Percentiles rank a stretch among this genome's conserved stretches.
These are phyloP conservation scores for Prenolepis imparis DNA, from an alignment of 2,888 invertebrate genomes.

Conservation along the genomic window DNA sequence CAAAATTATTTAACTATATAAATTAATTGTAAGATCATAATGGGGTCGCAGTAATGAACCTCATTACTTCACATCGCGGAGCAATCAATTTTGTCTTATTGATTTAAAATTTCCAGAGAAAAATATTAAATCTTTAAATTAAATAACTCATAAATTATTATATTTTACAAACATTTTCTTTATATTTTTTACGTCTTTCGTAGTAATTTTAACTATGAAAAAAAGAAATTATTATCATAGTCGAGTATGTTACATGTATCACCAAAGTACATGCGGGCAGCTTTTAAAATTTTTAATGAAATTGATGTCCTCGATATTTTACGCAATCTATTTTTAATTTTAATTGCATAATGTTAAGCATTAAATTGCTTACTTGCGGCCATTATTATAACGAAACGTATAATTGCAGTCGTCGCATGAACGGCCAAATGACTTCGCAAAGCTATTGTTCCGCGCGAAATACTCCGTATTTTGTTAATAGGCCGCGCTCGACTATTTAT, in stretches of 20 bases:
- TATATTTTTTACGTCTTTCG: conserved; percentile 13
- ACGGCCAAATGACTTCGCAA: conserved; percentile 56
- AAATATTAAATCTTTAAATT: conserved; percentile 15
- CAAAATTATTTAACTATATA: background rate
- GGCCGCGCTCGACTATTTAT: conserved; percentile 55
- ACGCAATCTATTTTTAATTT: conserved; percentile 46
- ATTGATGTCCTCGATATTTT: conserved; percentile 27
- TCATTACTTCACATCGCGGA: background rate
- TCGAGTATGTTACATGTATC: conserved; percentile 29
- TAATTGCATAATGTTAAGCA: conserved; percentile 52
- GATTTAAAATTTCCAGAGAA: conserved; percentile 14
- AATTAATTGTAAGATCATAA: conserved; percentile 16
- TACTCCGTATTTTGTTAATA: conserved; percentile 57
- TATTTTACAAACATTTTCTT: conserved; percentile 1
- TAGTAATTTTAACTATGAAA: background rate
- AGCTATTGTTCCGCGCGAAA: conserved; percentile 56
- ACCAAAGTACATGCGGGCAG: background rate
- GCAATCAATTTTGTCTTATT: conserved; percentile 7
- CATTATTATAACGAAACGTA: conserved; percentile 54
- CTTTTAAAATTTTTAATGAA: conserved; percentile 44
- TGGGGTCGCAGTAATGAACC: conserved; percentile 2
- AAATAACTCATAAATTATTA: conserved; percentile 24
- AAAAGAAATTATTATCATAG: conserved; percentile 32
- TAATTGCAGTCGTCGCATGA: conserved; percentile 58
- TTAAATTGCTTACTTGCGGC: conserved; percentile 57